Percentiles rank a stretch among this genome's conserved stretches.
These are phyloP conservation scores for Tenebrosternarchus preto DNA, from an alignment of 2,113 vertebrate species.

Conservation along the genomic window DNA sequence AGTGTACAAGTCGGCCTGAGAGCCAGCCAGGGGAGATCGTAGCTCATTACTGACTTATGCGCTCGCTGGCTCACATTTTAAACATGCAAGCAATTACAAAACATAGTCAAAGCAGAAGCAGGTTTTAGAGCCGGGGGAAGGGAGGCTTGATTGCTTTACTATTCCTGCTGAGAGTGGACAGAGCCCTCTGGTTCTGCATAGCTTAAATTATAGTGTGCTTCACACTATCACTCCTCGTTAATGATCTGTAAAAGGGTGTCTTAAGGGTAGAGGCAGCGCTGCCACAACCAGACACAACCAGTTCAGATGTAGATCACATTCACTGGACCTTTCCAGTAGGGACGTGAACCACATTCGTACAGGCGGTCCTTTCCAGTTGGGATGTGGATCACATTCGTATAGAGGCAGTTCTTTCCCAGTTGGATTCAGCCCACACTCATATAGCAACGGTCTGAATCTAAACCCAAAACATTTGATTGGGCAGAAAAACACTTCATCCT, in stretches of 20 bases:
- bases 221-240: neutral
- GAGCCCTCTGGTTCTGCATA: slow-evolving; percentile 31
- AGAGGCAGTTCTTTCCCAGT: neutral
- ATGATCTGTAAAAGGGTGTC: neutral
- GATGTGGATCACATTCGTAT: neutral
- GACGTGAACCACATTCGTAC: neutral
- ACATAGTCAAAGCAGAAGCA: slow-evolving; percentile 50
- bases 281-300: no score
- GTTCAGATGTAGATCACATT: neutral
- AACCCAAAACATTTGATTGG: neutral
- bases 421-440: slow-evolving; percentile 3
- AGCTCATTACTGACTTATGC: slow-evolving; percentile 74
- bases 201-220: neutral
- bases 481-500: slow-evolving; percentile 16
- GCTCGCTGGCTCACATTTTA: slow-evolving; percentile 62
- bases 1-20: slow-evolving; percentile 67
- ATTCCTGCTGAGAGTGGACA: slow-evolving; percentile 35
- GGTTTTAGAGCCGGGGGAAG: neutral
- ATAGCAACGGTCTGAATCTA: slow-evolving; percentile 5
- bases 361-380: neutral
- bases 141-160: slow-evolving; percentile 43
- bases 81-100: slow-evolving; percentile 70
- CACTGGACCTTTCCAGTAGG: no score
- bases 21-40: slow-evolving; percentile 63
- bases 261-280: neutral